These are phyloP conservation scores for Tenthredo amoena DNA, from an alignment of 2,888 invertebrate genomes.

Conservation along the genomic window DNA sequence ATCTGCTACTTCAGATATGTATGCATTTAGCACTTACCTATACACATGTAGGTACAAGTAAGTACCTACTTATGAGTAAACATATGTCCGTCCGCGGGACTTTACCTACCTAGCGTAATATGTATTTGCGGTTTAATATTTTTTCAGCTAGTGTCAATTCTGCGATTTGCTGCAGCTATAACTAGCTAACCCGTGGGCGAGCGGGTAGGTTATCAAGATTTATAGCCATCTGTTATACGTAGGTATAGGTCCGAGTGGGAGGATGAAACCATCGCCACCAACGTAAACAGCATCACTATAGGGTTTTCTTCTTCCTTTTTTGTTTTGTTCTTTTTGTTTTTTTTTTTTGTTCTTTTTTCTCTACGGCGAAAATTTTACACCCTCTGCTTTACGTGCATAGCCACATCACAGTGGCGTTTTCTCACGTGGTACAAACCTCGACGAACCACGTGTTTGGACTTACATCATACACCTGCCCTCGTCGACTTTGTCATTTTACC, in stretches of 20 bases:
- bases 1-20: slow-evolving; percentile 13
- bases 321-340: not conserved
- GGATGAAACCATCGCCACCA: not conserved
- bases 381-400: not conserved
- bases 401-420: not conserved
- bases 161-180: not conserved
- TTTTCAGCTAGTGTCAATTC: slow-evolving; percentile 11
- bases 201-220: slow-evolving; percentile 7
- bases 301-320: not conserved
- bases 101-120: slow-evolving; percentile 4
- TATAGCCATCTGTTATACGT: not conserved
- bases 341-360: no score
- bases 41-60: not conserved
- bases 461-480: slow-evolving; percentile 1
- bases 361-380: not conserved
- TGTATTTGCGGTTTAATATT: slow-evolving; percentile 26
- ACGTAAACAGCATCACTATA: not conserved
- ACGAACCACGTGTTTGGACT: not conserved
- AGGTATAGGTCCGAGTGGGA: slow-evolving; percentile 6
- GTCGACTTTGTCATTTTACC: not conserved
- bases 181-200: slow-evolving; percentile 3
- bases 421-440: slow-evolving; percentile 3
- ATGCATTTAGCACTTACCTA: not conserved
- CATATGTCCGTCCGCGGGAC: not conserved
- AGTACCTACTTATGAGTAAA: not conserved